Evolutionary conservation across 2,888 invertebrate species (phyloP).

Genomic region (Syrphus vitripennis): DNA sequence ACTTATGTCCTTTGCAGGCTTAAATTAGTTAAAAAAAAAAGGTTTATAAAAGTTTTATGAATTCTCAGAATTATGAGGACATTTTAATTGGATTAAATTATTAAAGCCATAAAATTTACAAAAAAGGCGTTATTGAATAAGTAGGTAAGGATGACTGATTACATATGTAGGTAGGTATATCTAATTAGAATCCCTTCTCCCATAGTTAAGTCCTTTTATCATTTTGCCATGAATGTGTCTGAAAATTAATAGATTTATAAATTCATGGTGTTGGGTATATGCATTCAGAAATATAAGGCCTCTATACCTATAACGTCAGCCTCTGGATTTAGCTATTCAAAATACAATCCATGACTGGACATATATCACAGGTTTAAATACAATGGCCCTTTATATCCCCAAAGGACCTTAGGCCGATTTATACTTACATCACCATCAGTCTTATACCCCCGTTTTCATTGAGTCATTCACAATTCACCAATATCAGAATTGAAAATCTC

Average conservation of each 20-base stretch:
- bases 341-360: constrained; percentile 44
- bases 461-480: constrained; percentile 8
- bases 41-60: neutral
- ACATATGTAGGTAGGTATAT: neutral
- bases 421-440: neutral
- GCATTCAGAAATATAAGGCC: neutral
- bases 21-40: neutral
- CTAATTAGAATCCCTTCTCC: neutral
- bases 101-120: neutral
- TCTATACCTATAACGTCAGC: no score
- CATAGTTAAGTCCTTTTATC: neutral
- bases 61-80: neutral
- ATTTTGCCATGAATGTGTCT: neutral
- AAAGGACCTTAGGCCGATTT: constrained; percentile 14
- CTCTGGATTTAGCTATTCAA: constrained; percentile 26
- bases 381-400: constrained; percentile 13
- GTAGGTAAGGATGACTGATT: no score
- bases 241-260: neutral
- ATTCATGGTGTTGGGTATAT: constrained; percentile 6
- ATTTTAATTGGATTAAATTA: constrained; percentile 1
- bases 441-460: neutral
- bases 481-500: constrained; percentile 9
- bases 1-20: neutral
- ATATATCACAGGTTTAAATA: constrained; percentile 41
- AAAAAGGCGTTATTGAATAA: neutral